Evolutionary conservation across 2,113 vertebrate species (phyloP).

Genomic region (Pagrus major): DNA sequence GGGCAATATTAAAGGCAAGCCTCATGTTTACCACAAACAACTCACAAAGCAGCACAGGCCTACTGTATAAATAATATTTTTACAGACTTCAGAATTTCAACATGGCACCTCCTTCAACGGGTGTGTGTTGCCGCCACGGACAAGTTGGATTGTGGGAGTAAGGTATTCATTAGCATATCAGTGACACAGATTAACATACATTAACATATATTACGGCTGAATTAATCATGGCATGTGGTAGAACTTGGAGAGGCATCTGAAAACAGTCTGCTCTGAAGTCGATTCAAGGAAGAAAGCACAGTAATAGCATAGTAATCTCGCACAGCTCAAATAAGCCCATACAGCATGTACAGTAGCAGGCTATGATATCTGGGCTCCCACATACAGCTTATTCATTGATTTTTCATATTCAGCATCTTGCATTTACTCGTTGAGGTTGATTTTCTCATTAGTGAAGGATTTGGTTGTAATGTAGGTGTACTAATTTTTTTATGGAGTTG

Average conservation of each 20-base stretch:
- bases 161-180: conserved; percentile 84
- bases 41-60: conserved; percentile 17
- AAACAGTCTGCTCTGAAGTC: conserved; percentile 73
- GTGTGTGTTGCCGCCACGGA: conserved; percentile 57
- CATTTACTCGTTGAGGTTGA: conserved; percentile 13
- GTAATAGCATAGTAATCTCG: conserved; percentile 54
- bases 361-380: conserved; percentile 48
- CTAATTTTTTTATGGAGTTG: not conserved
- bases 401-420: conserved; percentile 42
- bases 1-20: not conserved
- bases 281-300: conserved; percentile 62
- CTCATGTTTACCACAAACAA: conserved; percentile 17
- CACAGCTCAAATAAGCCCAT: conserved; percentile 45
- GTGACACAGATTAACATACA: conserved; percentile 86
- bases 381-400: conserved; percentile 34
- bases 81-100: conserved; percentile 56
- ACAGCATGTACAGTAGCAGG: conserved; percentile 30
- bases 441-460: conserved; percentile 46
- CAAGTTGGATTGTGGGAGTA: conserved; percentile 77
- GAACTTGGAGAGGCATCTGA: conserved; percentile 80
- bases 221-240: conserved; percentile 78
- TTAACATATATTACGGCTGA: conserved; percentile 83
- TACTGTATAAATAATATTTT: conserved; percentile 36
- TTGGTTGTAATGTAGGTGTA: conserved; percentile 7
- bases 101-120: conserved; percentile 60